Conservation (phyloP, 2,888 invertebrate genomes). For the Anthrax anthrax region DNA sequence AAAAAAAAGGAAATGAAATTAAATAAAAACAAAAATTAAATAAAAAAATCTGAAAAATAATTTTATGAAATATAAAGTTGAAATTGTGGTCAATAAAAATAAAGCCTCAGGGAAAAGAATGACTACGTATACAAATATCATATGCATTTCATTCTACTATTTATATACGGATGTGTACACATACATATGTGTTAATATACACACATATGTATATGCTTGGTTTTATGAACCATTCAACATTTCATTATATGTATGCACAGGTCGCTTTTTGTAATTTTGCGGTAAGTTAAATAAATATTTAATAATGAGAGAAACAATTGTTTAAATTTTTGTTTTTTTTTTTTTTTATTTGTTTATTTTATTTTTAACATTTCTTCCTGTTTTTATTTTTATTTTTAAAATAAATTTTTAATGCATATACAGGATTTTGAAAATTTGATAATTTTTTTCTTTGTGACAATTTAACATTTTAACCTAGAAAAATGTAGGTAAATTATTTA, state of each 20-base stretch:
- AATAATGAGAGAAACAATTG: neutral
- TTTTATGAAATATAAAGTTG: neutral
- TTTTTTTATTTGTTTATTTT: neutral
- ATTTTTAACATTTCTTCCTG: neutral
- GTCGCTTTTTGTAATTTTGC: neutral
- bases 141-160: no score
- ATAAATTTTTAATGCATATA: no score
- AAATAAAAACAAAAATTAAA: neutral
- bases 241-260: neutral
- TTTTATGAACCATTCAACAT: neutral
- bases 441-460: no score
- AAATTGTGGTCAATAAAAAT: neutral
- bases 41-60: no score
- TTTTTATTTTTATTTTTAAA: no score
- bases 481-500: no score
- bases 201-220: no score
- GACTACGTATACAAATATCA: no score
- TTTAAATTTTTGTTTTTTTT: neutral
- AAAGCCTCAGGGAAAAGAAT: neutral
- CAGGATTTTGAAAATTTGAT: no score
- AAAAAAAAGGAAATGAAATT: neutral
- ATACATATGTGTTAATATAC: no score
- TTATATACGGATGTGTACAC: no score
- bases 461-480: no score
- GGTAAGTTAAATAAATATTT: neutral